A percentile compares a stretch with the other conserved stretches of the same genome.
These are phyloP conservation scores for Automeris io DNA, from an alignment of 2,888 invertebrate species.

Conservation along the genomic window DNA sequence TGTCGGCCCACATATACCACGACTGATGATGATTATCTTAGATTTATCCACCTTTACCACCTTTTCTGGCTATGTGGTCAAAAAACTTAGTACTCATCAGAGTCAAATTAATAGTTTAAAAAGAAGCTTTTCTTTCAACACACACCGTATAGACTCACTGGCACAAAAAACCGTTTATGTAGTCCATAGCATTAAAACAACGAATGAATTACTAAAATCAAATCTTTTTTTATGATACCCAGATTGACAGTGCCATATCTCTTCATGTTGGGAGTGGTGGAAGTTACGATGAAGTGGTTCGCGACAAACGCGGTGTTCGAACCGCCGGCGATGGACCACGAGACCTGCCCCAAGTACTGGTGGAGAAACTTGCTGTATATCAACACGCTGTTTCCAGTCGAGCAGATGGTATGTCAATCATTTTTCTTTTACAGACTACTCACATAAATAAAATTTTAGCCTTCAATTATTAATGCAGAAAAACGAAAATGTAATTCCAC, in stretches of 20 bases:
- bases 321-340: constrained; percentile 87
- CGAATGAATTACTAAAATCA: no score
- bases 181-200: no score
- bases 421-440: background rate
- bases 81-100: background rate
- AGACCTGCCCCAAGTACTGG: constrained; percentile 90
- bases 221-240: constrained; percentile 14
- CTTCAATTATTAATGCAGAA: background rate
- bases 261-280: constrained; percentile 88
- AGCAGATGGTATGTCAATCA: constrained; percentile 83
- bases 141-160: no score
- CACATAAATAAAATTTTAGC: background rate
- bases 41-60: no score
- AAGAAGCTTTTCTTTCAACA: no score
- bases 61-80: background rate
- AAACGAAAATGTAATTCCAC: background rate
- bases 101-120: background rate
- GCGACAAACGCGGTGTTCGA: constrained; percentile 89
- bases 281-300: constrained; percentile 92
- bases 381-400: constrained; percentile 89
- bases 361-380: constrained; percentile 92
- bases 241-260: constrained; percentile 89
- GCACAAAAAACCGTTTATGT: no score
- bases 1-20: no score
- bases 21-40: no score